phyloP scores from a whole-genome alignment of 2,888 invertebrate genomes.

The Meliscaeva auricollis region DNA sequence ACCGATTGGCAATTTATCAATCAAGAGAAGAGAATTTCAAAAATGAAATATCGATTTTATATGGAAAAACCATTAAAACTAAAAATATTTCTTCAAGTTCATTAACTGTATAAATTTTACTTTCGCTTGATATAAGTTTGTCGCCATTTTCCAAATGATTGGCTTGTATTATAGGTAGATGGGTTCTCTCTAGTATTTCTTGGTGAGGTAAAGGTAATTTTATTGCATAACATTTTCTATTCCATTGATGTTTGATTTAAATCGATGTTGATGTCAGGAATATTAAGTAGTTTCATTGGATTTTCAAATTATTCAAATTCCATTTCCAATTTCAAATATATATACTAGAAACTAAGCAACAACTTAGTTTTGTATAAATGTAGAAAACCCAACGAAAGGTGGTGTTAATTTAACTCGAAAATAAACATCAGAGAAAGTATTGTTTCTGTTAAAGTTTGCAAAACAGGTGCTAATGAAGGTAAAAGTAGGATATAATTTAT shows the following conservation, averaged over 20 bases:
- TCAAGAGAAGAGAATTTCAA: neutral
- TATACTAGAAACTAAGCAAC: neutral
- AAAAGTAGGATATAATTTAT: neutral
- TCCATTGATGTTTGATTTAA: slow-evolving; percentile 24
- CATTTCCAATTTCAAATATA: neutral
- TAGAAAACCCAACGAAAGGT: neutral
- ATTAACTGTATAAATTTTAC: neutral
- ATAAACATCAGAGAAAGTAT: slow-evolving; percentile 2
- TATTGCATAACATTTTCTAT: neutral
- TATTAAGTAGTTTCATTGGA: slow-evolving; percentile 17
- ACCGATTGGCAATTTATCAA: neutral
- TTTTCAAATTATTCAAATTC: slow-evolving; percentile 4
- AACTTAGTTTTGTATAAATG: neutral
- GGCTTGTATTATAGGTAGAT: neutral
- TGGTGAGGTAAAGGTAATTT: neutral
- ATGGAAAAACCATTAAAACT: neutral
- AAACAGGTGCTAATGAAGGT: slow-evolving; percentile 26
- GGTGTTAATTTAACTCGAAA: slow-evolving; percentile 5
- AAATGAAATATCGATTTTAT: neutral
- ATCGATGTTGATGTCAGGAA: slow-evolving; percentile 26
- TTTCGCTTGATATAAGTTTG: neutral
- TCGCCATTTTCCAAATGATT: slow-evolving; percentile 15
- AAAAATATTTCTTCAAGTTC: neutral
- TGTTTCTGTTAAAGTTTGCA: slow-evolving; percentile 25
- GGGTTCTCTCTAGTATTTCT: neutral